Conservation (phyloP, 2,797 vertebrate genomes). For the Manis javanica region DNA sequence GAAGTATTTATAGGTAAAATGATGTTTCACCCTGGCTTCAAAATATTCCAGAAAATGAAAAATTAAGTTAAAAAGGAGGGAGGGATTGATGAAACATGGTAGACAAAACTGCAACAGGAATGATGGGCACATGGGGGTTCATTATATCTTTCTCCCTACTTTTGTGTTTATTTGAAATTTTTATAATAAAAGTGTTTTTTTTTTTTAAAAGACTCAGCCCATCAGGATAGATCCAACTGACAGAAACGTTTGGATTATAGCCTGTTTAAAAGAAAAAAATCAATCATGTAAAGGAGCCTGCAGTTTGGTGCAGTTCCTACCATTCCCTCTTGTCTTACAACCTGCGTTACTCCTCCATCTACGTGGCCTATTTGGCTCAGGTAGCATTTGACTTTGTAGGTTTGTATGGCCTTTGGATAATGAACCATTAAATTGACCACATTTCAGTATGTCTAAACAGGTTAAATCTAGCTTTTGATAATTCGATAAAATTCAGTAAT, state of each 20-base stretch:
- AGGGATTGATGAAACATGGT: background rate
- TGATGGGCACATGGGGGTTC: background rate
- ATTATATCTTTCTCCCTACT: background rate
- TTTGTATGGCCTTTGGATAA: background rate
- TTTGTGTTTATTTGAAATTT: slow-evolving; percentile 30
- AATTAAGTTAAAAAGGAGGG: background rate
- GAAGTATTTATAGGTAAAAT: background rate
- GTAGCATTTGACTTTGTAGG: background rate
- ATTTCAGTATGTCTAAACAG: background rate
- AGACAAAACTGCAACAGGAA: background rate
- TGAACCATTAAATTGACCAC: background rate
- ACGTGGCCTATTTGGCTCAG: background rate
- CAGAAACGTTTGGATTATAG: background rate
- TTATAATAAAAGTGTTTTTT: background rate
- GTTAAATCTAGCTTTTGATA: background rate
- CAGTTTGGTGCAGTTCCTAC: background rate
- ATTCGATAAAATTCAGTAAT: background rate
- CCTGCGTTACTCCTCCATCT: background rate
- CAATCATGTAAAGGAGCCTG: background rate
- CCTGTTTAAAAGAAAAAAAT: background rate
- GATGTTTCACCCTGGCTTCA: slow-evolving; percentile 18
- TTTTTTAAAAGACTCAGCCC: background rate
- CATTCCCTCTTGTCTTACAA: background rate
- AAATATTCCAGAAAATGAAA: slow-evolving; percentile 26
- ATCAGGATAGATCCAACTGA: background rate